These are phyloP conservation scores for Chouioia cunea DNA, from an alignment of 2,888 invertebrate species.

Conservation along the genomic window DNA sequence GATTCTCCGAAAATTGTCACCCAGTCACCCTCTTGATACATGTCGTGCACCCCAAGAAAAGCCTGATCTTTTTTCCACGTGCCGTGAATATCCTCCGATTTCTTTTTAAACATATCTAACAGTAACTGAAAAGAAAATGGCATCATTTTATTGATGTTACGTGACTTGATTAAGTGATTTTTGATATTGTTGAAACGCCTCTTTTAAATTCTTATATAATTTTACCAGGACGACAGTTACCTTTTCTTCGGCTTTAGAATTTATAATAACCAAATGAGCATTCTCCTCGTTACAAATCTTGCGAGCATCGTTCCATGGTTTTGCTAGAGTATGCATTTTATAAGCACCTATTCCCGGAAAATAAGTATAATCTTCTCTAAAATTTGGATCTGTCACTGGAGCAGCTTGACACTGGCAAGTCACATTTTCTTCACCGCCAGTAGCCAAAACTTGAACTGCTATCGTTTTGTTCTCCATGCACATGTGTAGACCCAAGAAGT, in stretches of 20 bases:
- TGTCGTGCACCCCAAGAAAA: constrained; percentile 53
- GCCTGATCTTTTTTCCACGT: constrained; percentile 50
- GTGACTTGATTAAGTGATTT: too few species aligned
- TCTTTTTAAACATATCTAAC: constrained; percentile 48
- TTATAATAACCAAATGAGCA: constrained; percentile 53
- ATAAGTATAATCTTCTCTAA: too few species aligned
- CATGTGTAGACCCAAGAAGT: too few species aligned
- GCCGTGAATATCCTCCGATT: constrained; percentile 47
- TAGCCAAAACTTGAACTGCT: neutral
- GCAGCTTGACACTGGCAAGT: constrained; percentile 17
- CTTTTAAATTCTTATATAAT: too few species aligned
- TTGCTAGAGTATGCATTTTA: constrained; percentile 52
- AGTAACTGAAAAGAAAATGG: constrained; percentile 13
- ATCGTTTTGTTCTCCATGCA: neutral
- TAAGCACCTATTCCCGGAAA: constrained; percentile 26
- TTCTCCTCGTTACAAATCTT: constrained; percentile 51
- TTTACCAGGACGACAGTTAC: neutral
- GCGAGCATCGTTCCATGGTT: constrained; percentile 50
- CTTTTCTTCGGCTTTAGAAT: constrained; percentile 49
- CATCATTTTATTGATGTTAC: too few species aligned
- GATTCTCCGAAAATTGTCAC: constrained; percentile 54
- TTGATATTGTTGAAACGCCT: too few species aligned
- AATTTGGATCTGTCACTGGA: too few species aligned
- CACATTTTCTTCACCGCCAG: too few species aligned
- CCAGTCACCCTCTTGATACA: constrained; percentile 55